These are phyloP conservation scores for Phalacrocorax aristotelis DNA, from an alignment of 2,113 vertebrate genomes.

Conservation along the genomic window DNA sequence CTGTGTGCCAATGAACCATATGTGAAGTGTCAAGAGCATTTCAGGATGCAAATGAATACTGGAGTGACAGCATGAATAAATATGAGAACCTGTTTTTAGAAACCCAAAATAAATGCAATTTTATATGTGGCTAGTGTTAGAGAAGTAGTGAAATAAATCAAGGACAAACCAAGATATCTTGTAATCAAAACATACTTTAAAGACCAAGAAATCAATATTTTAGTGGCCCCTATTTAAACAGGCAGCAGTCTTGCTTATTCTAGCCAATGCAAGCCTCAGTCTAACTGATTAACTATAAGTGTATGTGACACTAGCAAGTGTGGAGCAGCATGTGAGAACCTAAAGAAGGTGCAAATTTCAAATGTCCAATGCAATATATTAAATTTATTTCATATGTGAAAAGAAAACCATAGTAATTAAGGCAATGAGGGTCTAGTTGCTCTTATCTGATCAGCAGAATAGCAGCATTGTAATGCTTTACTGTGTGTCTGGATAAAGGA, in stretches of 20 bases:
- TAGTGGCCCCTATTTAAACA: not conserved
- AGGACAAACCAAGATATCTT: not conserved
- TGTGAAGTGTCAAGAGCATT: not conserved
- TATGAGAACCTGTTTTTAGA: not conserved
- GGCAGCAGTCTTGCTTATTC: not conserved
- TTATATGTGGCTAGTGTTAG: not conserved
- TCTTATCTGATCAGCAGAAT: not conserved
- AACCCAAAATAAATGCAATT: not conserved
- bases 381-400: not conserved
- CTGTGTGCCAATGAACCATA: not conserved
- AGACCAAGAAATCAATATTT: not conserved
- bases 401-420: not conserved
- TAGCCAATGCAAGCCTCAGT: not conserved
- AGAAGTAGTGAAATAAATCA: not conserved
- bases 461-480: not conserved
- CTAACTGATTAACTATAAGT: not conserved
- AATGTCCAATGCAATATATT: not conserved
- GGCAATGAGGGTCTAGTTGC: not conserved
- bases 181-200: not conserved
- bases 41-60: not conserved
- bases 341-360: not conserved
- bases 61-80: not conserved
- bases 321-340: not conserved
- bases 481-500: not conserved
- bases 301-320: fast-evolving